Evolutionary conservation across 2,888 invertebrate genomes (phyloP).

Genomic region (Tetropium fuscum): DNA sequence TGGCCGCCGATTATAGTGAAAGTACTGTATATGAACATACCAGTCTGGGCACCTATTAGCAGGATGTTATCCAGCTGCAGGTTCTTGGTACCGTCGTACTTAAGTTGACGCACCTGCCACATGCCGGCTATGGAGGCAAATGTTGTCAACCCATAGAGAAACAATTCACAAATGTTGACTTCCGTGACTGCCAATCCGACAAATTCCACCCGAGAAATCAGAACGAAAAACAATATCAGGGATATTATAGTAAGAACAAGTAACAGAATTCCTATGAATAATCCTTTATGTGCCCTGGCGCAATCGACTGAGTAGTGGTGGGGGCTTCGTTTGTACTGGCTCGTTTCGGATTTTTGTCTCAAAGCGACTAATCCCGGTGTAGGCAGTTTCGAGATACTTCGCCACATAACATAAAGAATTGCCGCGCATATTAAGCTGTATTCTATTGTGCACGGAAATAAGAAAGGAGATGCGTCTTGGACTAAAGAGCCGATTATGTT

Average conservation of each 20-base stretch:
- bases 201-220: slow-evolving; percentile 43
- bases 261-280: slow-evolving; percentile 73
- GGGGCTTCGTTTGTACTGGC: slow-evolving; percentile 77
- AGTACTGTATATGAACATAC: slow-evolving; percentile 89
- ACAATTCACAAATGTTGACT: slow-evolving; percentile 85
- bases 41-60: slow-evolving; percentile 87
- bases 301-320: slow-evolving; percentile 95
- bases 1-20: slow-evolving; percentile 87
- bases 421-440: slow-evolving; percentile 97
- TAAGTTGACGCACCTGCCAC: slow-evolving; percentile 84
- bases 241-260: slow-evolving; percentile 92
- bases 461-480: slow-evolving; percentile 69
- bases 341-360: slow-evolving; percentile 63
- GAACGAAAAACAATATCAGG: slow-evolving; percentile 59
- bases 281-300: slow-evolving; percentile 91
- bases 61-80: slow-evolving; percentile 79
- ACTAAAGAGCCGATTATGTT: slow-evolving; percentile 88
- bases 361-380: slow-evolving; percentile 43
- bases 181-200: slow-evolving; percentile 47
- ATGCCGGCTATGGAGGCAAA: slow-evolving; percentile 89
- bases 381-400: slow-evolving; percentile 81
- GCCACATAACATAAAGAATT: slow-evolving; percentile 97
- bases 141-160: slow-evolving; percentile 87
- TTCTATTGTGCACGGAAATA: slow-evolving; percentile 96
- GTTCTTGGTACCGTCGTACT: slow-evolving; percentile 70